Conservation (phyloP, 1,140 invertebrate genomes). For the Zaprionus davidi region DNA sequence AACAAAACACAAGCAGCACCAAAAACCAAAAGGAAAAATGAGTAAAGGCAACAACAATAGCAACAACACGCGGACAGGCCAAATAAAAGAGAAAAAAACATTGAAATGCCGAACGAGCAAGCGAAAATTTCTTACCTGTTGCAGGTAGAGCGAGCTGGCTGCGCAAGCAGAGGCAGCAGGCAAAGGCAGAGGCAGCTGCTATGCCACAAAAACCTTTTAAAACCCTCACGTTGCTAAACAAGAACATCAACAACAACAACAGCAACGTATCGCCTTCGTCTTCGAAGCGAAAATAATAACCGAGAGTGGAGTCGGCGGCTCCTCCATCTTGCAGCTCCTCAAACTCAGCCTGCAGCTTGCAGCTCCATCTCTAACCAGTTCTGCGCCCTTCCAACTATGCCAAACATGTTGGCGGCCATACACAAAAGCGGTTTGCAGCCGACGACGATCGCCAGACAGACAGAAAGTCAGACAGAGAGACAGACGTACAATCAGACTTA, state of each 20-base stretch:
- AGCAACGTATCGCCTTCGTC: constrained; percentile 22
- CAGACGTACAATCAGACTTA: constrained; percentile 30
- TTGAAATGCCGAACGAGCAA: constrained; percentile 75
- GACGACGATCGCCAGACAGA: constrained; percentile 57
- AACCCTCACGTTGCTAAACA: constrained; percentile 78
- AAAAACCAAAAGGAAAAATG: constrained; percentile 30
- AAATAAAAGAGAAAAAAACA: constrained; percentile 59
- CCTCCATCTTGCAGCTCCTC: constrained; percentile 31
- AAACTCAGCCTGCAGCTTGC: constrained; percentile 8
- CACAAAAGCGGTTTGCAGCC: constrained; percentile 78
- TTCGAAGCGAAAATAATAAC: constrained; percentile 78
- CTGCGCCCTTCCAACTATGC: constrained; percentile 77
- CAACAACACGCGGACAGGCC: constrained; percentile 3
- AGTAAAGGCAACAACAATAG: constrained; percentile 13
- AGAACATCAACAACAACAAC: constrained; percentile 49
- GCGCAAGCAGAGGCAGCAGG: constrained; percentile 20
- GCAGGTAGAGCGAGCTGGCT: constrained; percentile 61
- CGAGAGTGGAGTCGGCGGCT: constrained; percentile 66
- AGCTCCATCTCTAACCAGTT: constrained; percentile 66
- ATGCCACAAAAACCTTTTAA: constrained; percentile 82
- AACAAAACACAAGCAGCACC: constrained; percentile 31
- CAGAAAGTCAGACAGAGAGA: constrained; percentile 40
- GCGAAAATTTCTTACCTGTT: constrained; percentile 81
- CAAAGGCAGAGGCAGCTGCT: constrained; percentile 62
- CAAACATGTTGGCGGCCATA: constrained; percentile 75